These are phyloP conservation scores for Scolopax bukidnonensis DNA, from an alignment of 2,797 vertebrate genomes.

Conservation along the genomic window DNA sequence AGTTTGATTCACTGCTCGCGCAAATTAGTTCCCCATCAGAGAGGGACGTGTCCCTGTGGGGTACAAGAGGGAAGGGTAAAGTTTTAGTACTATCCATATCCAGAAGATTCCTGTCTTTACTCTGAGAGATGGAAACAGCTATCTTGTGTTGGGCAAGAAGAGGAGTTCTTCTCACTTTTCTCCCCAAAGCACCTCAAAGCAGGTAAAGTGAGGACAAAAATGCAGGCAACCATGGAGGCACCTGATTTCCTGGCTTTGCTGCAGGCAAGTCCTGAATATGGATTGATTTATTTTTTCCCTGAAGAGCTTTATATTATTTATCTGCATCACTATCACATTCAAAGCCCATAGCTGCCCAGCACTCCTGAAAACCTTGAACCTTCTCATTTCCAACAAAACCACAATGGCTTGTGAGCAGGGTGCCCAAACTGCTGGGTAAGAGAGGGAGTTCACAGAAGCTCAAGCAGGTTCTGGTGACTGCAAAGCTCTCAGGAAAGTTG, in stretches of 20 bases:
- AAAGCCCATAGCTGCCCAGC: not conserved
- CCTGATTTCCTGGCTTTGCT: not conserved
- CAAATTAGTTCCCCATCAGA: not conserved
- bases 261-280: not conserved
- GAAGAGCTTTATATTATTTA: not conserved
- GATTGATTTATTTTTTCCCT: accelerated
- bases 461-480: not conserved
- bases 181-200: not conserved
- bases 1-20: not conserved
- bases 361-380: not conserved
- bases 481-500: not conserved
- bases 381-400: not conserved
- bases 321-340: not conserved
- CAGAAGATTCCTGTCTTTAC: not conserved
- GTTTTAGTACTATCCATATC: not conserved
- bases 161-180: not conserved
- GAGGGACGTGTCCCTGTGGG: not conserved
- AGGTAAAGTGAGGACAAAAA: not conserved
- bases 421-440: not conserved
- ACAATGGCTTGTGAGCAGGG: not conserved
- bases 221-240: not conserved
- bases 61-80: not conserved
- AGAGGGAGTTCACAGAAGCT: not conserved
- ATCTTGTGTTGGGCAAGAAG: not conserved
- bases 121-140: not conserved